Conservation (phyloP, 2,888 invertebrate species). For the Apamea anceps region DNA sequence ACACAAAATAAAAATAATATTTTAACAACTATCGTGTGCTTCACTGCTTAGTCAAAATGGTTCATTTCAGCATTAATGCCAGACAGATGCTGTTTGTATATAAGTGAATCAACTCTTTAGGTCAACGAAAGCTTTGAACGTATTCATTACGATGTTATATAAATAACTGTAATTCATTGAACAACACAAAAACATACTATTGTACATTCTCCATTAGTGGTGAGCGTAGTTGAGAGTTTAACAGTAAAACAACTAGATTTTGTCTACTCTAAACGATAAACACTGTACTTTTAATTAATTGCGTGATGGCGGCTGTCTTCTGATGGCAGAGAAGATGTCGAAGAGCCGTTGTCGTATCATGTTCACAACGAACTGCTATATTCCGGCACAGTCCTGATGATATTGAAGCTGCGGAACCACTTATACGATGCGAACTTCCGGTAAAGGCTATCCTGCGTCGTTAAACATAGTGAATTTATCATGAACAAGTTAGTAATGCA, state of each 20-base stretch:
- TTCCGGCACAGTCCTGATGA: background rate
- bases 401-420: background rate
- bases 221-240: background rate
- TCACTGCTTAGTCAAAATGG: background rate
- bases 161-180: background rate
- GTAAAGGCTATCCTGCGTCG: background rate
- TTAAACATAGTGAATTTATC: background rate
- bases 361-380: background rate
- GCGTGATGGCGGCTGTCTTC: background rate
- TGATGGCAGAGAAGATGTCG: background rate
- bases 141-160: background rate
- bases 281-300: too few species aligned
- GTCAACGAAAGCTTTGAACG: background rate
- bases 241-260: slow-evolving; percentile 14
- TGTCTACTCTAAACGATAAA: background rate
- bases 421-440: background rate
- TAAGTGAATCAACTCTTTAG: background rate
- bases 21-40: background rate
- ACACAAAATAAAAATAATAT: background rate
- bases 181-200: background rate
- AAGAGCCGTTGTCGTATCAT: background rate
- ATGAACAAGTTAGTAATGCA: background rate
- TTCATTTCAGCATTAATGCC: too few species aligned
- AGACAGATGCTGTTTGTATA: background rate
- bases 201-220: slow-evolving; percentile 11